These are phyloP conservation scores for Punctoribates punctum DNA, from an alignment of 2,888 invertebrate genomes.

Conservation along the genomic window DNA sequence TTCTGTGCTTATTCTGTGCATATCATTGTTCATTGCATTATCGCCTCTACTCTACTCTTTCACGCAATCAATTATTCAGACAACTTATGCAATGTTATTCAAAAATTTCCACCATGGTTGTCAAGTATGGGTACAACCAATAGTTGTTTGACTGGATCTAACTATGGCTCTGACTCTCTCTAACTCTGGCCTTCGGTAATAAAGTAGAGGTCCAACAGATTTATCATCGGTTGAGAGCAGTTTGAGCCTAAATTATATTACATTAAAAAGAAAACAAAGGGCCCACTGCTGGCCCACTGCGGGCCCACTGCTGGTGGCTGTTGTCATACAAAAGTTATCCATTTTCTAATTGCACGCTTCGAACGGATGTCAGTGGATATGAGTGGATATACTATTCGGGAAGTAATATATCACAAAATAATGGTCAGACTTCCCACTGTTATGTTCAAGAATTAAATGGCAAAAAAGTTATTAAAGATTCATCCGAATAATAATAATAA, in stretches of 20 bases:
- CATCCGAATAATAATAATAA: background rate
- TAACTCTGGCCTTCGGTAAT: background rate
- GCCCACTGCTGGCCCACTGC: background rate
- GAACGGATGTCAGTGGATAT: conserved; percentile 34
- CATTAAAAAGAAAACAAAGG: conserved; percentile 26
- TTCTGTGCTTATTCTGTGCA: background rate
- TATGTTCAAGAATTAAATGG: conserved; percentile 31
- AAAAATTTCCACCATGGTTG: too few relatives aligned
- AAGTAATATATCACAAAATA: conserved; percentile 38
- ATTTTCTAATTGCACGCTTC: conserved; percentile 34
- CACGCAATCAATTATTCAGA: conserved; percentile 3
- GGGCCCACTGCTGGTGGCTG: conserved; percentile 1
- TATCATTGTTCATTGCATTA: background rate
- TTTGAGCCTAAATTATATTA: background rate
- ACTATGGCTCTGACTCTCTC: background rate
- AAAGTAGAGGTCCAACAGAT: conserved; percentile 6
- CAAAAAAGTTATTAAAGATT: conserved; percentile 37
- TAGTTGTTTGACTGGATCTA: too few relatives aligned
- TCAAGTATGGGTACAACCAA: too few relatives aligned
- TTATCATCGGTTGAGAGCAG: conserved; percentile 22
- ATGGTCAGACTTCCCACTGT: conserved; percentile 34
- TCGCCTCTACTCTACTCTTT: conserved; percentile 16
- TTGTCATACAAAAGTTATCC: conserved; percentile 29
- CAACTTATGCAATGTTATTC: too few relatives aligned
- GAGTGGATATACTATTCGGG: conserved; percentile 26